Evolutionary conservation across 1,140 invertebrate species (phyloP).

Genomic region (Scaptomyza montana): DNA sequence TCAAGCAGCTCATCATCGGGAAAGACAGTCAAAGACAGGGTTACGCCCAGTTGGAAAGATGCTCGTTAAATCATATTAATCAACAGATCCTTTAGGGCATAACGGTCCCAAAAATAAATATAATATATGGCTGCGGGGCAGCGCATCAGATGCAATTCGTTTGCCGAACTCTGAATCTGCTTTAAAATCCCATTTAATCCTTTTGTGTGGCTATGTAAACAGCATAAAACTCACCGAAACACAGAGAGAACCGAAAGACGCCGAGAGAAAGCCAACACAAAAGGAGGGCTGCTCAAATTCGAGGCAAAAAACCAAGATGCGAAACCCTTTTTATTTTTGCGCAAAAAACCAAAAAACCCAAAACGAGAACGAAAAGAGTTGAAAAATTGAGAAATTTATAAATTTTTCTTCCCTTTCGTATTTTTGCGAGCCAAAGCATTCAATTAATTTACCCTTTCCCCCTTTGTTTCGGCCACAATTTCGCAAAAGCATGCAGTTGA

Average conservation of each 20-base stretch:
- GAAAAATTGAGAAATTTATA: conserved; percentile 68
- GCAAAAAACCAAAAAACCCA: conserved; percentile 31
- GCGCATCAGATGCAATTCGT: conserved; percentile 39
- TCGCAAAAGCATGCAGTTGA: conserved; percentile 15
- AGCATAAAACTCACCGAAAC: conserved; percentile 57
- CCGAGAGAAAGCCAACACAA: conserved; percentile 28
- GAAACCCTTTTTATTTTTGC: conserved; percentile 36
- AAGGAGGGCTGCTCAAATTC: conserved; percentile 34
- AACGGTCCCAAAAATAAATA: not conserved
- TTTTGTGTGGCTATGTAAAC: conserved; percentile 78
- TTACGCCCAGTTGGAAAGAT: conserved; percentile 41
- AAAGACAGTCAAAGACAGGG: conserved; percentile 36
- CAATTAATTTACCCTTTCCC: conserved; percentile 63
- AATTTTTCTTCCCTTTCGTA: conserved; percentile 13
- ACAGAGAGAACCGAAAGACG: conserved; percentile 14
- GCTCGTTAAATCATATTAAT: conserved; percentile 77
- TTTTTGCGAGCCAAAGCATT: conserved; percentile 47
- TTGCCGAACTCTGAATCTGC: conserved; percentile 32
- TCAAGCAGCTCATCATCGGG: conserved; percentile 9
- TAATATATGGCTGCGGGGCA: conserved; percentile 12
- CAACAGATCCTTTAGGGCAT: conserved; percentile 45
- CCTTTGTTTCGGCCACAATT: conserved; percentile 7
- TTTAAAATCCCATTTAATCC: conserved; percentile 76
- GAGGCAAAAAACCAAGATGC: conserved; percentile 48
- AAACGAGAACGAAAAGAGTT: no score